phyloP scores from a whole-genome alignment of 2,113 vertebrate genomes.

The Pteruthius melanotis region DNA sequence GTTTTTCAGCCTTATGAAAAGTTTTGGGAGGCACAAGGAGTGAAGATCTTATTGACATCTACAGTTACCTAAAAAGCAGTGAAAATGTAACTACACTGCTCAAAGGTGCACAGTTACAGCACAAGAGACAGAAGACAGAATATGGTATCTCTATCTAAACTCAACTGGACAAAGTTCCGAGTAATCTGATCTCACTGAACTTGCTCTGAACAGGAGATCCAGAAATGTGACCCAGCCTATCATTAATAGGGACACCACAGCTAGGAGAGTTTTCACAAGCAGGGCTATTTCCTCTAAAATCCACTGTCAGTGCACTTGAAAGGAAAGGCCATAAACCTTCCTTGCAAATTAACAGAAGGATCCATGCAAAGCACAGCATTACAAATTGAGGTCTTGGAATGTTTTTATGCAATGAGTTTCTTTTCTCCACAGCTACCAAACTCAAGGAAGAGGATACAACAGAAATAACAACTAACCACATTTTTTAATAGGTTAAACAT shows the following conservation, averaged over 20 bases:
- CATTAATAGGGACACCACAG: background rate
- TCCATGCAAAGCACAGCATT: background rate
- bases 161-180: rapidly evolving
- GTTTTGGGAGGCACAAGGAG: background rate
- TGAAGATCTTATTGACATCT: background rate
- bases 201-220: background rate
- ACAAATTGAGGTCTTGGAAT: background rate
- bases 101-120: background rate
- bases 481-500: background rate
- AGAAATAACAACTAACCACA: background rate
- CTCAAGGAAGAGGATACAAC: background rate
- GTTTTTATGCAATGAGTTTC: background rate
- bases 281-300: background rate
- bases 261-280: background rate
- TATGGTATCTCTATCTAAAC: background rate
- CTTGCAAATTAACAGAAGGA: background rate
- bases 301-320: background rate
- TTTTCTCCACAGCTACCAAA: background rate
- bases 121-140: background rate
- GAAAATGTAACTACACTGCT: background rate
- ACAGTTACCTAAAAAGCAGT: background rate
- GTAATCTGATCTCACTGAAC: background rate
- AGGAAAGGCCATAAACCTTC: background rate
- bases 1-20: background rate
- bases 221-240: background rate